These are phyloP conservation scores for Myoxocephalus aenaeus DNA, from an alignment of 2,797 vertebrate species.

Conservation along the genomic window DNA sequence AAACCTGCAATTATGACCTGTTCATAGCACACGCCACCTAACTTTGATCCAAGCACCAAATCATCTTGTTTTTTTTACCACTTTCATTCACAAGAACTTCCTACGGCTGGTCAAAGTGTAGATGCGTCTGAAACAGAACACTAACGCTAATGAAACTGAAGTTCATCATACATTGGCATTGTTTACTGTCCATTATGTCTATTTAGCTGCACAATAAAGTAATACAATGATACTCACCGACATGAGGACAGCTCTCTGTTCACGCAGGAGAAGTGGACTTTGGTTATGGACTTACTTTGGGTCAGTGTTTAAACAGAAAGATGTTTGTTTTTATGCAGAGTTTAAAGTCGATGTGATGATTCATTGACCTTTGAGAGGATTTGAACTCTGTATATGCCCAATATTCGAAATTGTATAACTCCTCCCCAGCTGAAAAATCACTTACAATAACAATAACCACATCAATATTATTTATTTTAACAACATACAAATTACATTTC, in stretches of 20 bases:
- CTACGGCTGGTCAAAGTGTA: neutral
- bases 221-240: slow-evolving; percentile 57
- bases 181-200: neutral
- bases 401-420: no score
- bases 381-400: neutral
- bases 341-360: slow-evolving; percentile 52
- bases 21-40: neutral
- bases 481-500: no score
- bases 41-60: neutral
- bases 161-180: neutral
- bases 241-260: slow-evolving; percentile 25
- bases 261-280: slow-evolving; percentile 49
- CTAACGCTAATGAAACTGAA: neutral
- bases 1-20: neutral
- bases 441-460: no score
- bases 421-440: no score
- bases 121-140: neutral
- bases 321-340: slow-evolving; percentile 32
- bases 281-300: slow-evolving; percentile 28
- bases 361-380: neutral
- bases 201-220: slow-evolving; percentile 10
- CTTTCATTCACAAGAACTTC: neutral
- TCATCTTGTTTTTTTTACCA: neutral
- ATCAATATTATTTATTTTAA: no score
- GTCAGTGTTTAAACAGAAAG: slow-evolving; percentile 54